phyloP scores from a whole-genome alignment of 2,888 invertebrate species.

The Callinectes sapidus region DNA sequence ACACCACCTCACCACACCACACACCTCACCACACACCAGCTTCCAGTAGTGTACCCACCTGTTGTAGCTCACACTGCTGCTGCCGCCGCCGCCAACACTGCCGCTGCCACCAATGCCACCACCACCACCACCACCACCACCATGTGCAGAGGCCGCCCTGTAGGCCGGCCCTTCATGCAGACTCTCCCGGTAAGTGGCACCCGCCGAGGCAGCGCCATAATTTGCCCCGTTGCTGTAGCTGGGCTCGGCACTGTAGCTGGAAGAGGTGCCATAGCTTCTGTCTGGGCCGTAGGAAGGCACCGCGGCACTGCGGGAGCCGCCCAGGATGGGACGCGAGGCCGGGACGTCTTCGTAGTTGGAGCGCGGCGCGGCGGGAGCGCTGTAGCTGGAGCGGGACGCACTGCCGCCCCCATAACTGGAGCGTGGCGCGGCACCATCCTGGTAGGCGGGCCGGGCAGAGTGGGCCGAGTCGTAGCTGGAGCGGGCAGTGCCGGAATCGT shows the following conservation, averaged over 20 bases:
- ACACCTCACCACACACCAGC: no score
- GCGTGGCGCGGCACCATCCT: not conserved
- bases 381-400: not conserved
- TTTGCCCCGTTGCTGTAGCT: not conserved
- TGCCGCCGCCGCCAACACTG: not conserved
- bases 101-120: not conserved
- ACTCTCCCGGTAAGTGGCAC: constrained; percentile 5
- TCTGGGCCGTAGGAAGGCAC: not conserved
- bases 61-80: not conserved
- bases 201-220: not conserved
- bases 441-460: not conserved
- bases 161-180: not conserved
- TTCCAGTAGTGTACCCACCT: not conserved
- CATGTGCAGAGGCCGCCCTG: not conserved
- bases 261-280: not conserved
- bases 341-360: not conserved
- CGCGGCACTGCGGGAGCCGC: not conserved
- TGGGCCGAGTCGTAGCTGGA: not conserved
- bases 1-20: no score
- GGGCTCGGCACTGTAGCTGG: not conserved
- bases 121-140: not conserved
- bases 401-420: not conserved
- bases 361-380: not conserved
- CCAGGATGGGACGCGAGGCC: not conserved
- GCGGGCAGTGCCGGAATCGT: not conserved